phyloP scores from a whole-genome alignment of 2,113 vertebrate genomes.

The Anguilla rostrata region DNA sequence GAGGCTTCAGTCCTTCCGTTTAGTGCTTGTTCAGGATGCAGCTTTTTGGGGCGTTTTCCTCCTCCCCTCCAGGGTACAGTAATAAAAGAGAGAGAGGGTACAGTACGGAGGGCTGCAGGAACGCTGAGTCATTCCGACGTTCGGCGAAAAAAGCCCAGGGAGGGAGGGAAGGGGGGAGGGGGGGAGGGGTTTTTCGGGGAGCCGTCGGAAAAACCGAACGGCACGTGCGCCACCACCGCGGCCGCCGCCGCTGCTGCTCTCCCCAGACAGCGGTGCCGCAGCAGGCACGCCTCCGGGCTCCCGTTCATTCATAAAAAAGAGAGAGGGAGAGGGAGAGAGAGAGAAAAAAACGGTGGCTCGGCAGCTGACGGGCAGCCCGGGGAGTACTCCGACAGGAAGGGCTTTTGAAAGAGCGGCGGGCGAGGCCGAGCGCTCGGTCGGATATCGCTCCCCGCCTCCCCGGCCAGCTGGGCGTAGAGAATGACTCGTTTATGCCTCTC shows the following conservation, averaged over 20 bases:
- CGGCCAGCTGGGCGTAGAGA: slow-evolving; percentile 51
- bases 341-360: neutral
- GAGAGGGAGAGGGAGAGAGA: no score
- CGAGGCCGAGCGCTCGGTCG: neutral
- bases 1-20: no score
- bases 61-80: neutral
- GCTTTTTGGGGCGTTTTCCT: neutral
- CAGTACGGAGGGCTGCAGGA: neutral
- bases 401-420: neutral
- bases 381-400: slow-evolving; percentile 21
- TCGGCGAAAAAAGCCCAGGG: neutral
- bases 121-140: neutral
- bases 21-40: neutral
- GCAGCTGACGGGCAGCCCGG: neutral
- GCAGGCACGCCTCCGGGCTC: neutral
- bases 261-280: neutral
- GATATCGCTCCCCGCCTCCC: slow-evolving; percentile 16
- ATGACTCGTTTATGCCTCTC: slow-evolving; percentile 54
- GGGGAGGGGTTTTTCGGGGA: no score
- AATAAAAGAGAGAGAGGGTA: neutral
- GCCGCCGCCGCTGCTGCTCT: neutral
- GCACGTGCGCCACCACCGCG: neutral
- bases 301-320: slow-evolving; percentile 22
- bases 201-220: neutral
- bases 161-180: neutral